Conservation (phyloP, 23 tunicate species). For the Styela clava region DNA sequence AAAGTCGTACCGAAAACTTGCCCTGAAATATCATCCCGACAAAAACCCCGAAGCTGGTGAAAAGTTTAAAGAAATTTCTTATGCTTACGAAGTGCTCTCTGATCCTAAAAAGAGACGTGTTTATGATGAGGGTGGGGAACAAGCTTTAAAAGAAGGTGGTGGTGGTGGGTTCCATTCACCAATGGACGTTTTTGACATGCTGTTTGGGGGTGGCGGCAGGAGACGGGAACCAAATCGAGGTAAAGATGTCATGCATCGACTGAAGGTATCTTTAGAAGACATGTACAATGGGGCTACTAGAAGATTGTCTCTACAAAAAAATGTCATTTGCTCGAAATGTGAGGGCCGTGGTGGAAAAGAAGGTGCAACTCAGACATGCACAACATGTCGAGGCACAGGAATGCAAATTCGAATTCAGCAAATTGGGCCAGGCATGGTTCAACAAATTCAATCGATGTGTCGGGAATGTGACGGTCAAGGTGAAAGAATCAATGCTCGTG, state of each 20-base stretch:
- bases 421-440: constrained; percentile 99
- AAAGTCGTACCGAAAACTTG: constrained; percentile 29
- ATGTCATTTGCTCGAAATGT: constrained; percentile 85
- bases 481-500: constrained; percentile 76
- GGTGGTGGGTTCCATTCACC: constrained; percentile 70
- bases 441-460: constrained; percentile 94
- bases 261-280: constrained; percentile 87
- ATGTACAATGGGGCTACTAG: constrained; percentile 95
- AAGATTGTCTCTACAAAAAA: constrained; percentile 66
- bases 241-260: constrained; percentile 89
- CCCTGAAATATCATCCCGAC: constrained; percentile 28
- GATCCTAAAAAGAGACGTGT: constrained; percentile 76
- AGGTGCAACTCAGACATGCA: constrained; percentile 73
- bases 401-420: constrained; percentile 66
- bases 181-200: constrained; percentile 94
- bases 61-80: constrained; percentile 88
- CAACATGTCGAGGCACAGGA: constrained; percentile 85
- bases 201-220: constrained; percentile 92
- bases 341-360: constrained; percentile 91
- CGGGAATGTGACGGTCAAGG: constrained; percentile 95
- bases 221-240: constrained; percentile 63
- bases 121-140: constrained; percentile 93
- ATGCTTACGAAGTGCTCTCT: constrained; percentile 90
- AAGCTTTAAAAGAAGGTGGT: constrained; percentile 91
- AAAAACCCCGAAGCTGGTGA: constrained; percentile 29